A percentile compares a stretch with the other conserved stretches of the same genome.
Evolutionary conservation across 2,888 invertebrate genomes (phyloP).

Genomic region (Pollenia labialis): DNA sequence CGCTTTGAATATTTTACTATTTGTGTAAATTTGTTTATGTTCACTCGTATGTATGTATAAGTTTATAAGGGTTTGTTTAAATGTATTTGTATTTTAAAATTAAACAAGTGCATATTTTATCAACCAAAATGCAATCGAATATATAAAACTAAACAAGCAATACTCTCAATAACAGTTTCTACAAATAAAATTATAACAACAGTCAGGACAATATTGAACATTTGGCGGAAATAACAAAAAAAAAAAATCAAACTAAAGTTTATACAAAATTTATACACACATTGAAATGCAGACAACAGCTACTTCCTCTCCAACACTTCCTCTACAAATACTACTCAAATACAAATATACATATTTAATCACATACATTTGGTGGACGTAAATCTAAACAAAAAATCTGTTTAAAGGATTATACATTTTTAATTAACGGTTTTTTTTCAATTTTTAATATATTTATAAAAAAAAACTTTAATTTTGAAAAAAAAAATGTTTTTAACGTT

Average conservation of each 20-base stretch:
- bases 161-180: conserved; percentile 32
- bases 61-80: background rate
- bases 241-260: conserved; percentile 19
- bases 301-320: background rate
- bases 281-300: conserved; percentile 11
- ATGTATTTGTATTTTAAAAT: conserved; percentile 23
- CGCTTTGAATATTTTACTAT: too few species aligned
- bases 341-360: conserved; percentile 12
- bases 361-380: conserved; percentile 14
- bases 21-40: background rate
- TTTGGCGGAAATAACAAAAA: conserved; percentile 23
- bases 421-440: background rate
- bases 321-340: background rate
- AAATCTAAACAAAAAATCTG: conserved; percentile 8
- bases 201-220: conserved; percentile 43
- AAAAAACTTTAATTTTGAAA: too few species aligned
- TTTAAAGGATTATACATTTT: background rate
- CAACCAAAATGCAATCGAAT: conserved; percentile 41
- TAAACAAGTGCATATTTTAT: conserved; percentile 53
- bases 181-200: conserved; percentile 38
- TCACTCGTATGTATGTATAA: background rate
- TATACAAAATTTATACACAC: conserved; percentile 21
- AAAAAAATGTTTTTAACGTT: too few species aligned
- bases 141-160: conserved; percentile 17
- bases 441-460: too few species aligned